Evolutionary conservation across 1,140 invertebrate genomes (phyloP).

Genomic region (Phymorhynchus buccinoides): DNA sequence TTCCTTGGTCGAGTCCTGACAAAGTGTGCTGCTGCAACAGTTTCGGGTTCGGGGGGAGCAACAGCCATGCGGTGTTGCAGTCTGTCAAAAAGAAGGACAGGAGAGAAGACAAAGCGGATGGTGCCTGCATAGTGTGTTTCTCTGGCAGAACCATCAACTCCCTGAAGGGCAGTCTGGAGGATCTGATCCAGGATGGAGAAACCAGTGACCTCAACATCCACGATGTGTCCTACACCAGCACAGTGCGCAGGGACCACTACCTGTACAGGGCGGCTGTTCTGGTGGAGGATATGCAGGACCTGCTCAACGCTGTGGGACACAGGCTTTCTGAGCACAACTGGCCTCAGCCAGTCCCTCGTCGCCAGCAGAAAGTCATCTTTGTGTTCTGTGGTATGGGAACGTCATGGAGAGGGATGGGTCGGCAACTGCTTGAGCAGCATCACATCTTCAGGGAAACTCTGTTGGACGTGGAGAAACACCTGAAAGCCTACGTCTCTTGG

Average conservation of each 20-base stretch:
- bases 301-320: conserved; percentile 2
- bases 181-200: conserved; percentile 2
- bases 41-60: conserved; percentile 97
- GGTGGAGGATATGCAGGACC: conserved; percentile 38
- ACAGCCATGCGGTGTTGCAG: conserved; percentile 89
- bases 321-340: background rate
- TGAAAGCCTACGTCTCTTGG: conserved; percentile 20
- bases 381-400: conserved; percentile 96
- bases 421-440: conserved; percentile 84
- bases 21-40: conserved; percentile 90
- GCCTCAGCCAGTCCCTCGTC: background rate
- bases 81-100: conserved; percentile 69
- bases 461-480: conserved; percentile 67
- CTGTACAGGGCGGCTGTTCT: conserved; percentile 40
- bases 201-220: conserved; percentile 22
- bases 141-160: conserved; percentile 7
- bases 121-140: conserved; percentile 31
- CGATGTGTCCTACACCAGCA: conserved; percentile 53
- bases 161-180: conserved; percentile 27
- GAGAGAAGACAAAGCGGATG: background rate
- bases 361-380: conserved; percentile 43
- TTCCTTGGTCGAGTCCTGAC: conserved; percentile 83
- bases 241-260: conserved; percentile 50
- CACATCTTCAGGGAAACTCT: conserved; percentile 83
- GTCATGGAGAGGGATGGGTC: conserved; percentile 94